phyloP scores from a whole-genome alignment of 2,113 vertebrate genomes.

The Cavia porcellus region DNA sequence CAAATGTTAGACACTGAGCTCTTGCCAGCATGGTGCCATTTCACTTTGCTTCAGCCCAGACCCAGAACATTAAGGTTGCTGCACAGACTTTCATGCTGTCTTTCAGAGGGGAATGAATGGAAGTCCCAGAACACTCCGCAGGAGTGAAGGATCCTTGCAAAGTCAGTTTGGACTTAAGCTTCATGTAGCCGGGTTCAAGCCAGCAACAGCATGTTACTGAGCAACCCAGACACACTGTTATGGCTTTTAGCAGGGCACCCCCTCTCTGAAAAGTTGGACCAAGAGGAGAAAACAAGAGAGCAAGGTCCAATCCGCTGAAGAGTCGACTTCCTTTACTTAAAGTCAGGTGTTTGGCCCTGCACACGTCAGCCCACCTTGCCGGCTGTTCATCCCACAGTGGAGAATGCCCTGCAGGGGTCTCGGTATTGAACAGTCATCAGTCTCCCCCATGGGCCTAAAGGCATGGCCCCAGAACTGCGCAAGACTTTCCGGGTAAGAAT shows the following conservation, averaged over 20 bases:
- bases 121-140: conserved; percentile 29
- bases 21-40: conserved; percentile 21
- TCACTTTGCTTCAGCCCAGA: conserved; percentile 50
- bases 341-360: background rate
- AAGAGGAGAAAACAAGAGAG: background rate
- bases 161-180: conserved; percentile 45
- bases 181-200: background rate
- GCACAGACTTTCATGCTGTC: conserved; percentile 36
- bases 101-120: conserved; percentile 68
- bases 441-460: background rate
- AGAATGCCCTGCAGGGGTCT: background rate
- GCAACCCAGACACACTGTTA: background rate
- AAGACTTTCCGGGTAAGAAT: background rate
- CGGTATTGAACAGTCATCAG: background rate
- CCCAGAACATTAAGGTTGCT: conserved; percentile 45
- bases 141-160: conserved; percentile 45
- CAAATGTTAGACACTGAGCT: conserved; percentile 63
- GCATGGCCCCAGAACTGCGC: background rate
- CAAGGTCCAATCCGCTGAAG: background rate
- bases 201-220: background rate
- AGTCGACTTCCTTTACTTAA: background rate
- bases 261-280: background rate
- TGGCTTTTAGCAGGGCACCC: background rate
- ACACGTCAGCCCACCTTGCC: background rate
- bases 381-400: background rate